Percentiles rank a stretch among this genome's conserved stretches.
These are phyloP conservation scores for Macrotis lagotis DNA, from an alignment of 2,113 vertebrate species.

Conservation along the genomic window DNA sequence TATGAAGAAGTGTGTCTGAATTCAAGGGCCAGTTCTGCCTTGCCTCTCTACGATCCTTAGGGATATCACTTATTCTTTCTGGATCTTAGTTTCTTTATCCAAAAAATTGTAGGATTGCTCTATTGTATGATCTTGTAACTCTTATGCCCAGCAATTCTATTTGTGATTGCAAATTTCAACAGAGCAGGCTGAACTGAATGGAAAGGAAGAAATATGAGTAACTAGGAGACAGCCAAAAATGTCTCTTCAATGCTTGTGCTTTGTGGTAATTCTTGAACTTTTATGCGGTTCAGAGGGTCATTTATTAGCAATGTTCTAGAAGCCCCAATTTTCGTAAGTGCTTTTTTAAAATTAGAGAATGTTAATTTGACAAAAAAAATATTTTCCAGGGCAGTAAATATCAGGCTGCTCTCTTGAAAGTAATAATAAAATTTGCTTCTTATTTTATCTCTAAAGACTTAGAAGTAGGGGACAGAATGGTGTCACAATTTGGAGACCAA, in stretches of 20 bases:
- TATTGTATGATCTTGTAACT: background rate
- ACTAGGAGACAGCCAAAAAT: background rate
- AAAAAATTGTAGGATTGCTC: background rate
- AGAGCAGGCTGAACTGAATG: background rate
- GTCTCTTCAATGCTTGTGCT: background rate
- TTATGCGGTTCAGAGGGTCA: background rate
- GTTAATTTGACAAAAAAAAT: conserved; percentile 34
- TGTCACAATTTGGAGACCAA: conserved; percentile 1
- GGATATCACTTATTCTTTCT: background rate
- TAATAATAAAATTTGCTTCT: conserved; percentile 31
- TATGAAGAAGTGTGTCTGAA: background rate
- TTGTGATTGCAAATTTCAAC: background rate
- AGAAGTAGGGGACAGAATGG: background rate
- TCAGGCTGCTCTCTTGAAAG: background rate
- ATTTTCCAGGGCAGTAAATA: conserved; percentile 12
- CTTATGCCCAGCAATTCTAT: background rate
- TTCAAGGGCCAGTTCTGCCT: too few relatives aligned
- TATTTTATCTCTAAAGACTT: background rate
- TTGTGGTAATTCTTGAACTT: background rate
- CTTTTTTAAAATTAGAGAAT: background rate
- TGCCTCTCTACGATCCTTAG: background rate
- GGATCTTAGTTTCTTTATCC: background rate
- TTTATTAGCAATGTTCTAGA: background rate
- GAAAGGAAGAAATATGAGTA: background rate
- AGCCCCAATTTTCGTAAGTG: background rate